These are phyloP conservation scores for Napeogenes sylphis DNA, from an alignment of 2,888 invertebrate species.

Conservation along the genomic window DNA sequence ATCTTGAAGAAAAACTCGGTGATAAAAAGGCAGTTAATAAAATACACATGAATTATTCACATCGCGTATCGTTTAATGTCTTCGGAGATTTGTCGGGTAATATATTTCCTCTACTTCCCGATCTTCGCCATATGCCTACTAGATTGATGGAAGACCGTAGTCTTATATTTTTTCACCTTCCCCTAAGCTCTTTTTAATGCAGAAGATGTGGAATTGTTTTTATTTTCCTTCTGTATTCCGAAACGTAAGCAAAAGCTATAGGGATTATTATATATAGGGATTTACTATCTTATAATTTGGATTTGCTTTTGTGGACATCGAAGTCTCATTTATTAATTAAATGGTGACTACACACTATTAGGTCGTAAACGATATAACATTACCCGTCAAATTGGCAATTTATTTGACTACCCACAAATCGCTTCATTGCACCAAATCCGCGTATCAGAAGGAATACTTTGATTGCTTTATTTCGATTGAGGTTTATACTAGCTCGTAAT, in stretches of 20 bases:
- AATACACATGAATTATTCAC: slow-evolving; percentile 25
- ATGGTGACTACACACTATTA: not conserved
- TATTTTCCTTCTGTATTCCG: slow-evolving; percentile 3
- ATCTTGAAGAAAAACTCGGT: slow-evolving; percentile 12
- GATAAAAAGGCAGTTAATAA: slow-evolving; percentile 15
- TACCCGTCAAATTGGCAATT: slow-evolving; percentile 5
- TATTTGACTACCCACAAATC: slow-evolving; percentile 4
- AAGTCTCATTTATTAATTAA: not conserved
- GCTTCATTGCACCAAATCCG: not conserved
- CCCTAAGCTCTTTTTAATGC: slow-evolving; percentile 4
- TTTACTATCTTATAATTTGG: not conserved
- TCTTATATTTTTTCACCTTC: slow-evolving; percentile 7
- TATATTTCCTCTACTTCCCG: slow-evolving; percentile 23
- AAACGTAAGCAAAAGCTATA: not conserved
- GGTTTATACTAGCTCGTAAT: not conserved
- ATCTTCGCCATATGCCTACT: slow-evolving; percentile 20
- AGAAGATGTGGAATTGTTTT: slow-evolving; percentile 4
- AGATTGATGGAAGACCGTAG: slow-evolving; percentile 22
- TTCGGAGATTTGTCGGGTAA: slow-evolving; percentile 26
- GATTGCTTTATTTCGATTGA: slow-evolving; percentile 2
- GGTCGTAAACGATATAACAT: not conserved
- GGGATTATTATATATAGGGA: too few relatives aligned
- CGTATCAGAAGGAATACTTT: not conserved
- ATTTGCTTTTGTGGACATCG: not conserved
- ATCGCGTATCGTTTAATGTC: slow-evolving; percentile 24